A percentile compares a stretch with the other conserved stretches of the same genome.
Conservation (phyloP, 2,888 invertebrate genomes). For the Cephus spinipes region DNA sequence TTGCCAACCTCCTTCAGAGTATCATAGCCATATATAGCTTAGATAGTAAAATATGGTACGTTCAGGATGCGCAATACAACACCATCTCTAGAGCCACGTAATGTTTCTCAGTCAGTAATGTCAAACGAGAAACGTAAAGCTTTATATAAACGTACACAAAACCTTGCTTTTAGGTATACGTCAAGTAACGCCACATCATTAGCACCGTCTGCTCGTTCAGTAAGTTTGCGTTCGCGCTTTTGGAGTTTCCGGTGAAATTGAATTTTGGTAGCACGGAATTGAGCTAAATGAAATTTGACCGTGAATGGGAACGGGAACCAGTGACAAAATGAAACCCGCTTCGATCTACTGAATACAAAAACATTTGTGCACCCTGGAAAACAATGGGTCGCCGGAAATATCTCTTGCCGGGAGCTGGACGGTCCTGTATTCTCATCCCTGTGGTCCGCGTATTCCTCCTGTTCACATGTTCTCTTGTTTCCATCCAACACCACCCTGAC, state of each 20-base stretch:
- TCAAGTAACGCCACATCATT: not conserved
- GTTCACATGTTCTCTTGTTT: not conserved
- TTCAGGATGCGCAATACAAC: not conserved
- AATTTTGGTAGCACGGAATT: conserved; percentile 37
- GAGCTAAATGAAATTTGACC: conserved; percentile 42
- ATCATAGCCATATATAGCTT: not conserved
- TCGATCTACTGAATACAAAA: conserved; percentile 22
- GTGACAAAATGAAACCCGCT: conserved; percentile 10
- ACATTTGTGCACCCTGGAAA: not conserved
- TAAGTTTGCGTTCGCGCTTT: conserved; percentile 25
- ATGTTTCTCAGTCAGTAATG: not conserved
- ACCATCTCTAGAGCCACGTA: not conserved
- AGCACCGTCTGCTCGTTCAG: conserved; percentile 1
- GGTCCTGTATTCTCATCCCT: not conserved
- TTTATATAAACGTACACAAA: not conserved
- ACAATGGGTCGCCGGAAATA: not conserved
- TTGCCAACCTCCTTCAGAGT: not conserved
- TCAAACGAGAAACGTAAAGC: not conserved
- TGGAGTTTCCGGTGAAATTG: conserved; percentile 37
- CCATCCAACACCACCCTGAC: not conserved
- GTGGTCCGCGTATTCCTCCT: not conserved
- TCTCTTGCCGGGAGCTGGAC: not conserved
- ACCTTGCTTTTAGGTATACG: not conserved
- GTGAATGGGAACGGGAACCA: conserved; percentile 8
- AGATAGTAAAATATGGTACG: not conserved